phyloP scores from a whole-genome alignment of 2,113 vertebrate genomes.

The Natator depressus region DNA sequence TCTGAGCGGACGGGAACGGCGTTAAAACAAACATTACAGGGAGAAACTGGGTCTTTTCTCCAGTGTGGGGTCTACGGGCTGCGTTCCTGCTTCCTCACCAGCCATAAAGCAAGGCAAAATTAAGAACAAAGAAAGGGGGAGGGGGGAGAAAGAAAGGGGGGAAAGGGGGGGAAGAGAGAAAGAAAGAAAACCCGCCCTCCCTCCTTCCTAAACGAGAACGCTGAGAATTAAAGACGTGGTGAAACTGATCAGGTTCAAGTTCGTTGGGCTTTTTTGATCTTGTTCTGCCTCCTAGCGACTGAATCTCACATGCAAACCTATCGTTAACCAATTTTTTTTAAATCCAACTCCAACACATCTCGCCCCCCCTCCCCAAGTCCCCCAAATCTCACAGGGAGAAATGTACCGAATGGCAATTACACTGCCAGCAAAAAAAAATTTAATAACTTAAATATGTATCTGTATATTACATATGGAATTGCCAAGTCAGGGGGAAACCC shows the following conservation, averaged over 20 bases:
- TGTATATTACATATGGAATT: background rate
- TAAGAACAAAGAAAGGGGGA: slow-evolving; percentile 66
- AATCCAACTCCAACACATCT: background rate
- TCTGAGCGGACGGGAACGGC: background rate
- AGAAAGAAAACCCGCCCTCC: slow-evolving; percentile 27
- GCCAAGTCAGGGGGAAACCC: background rate
- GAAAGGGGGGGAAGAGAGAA: background rate
- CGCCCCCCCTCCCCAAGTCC: background rate
- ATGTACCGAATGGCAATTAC: background rate
- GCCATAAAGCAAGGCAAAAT: slow-evolving; percentile 61
- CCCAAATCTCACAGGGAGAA: background rate
- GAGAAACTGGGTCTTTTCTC: background rate
- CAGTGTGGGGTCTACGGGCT: background rate
- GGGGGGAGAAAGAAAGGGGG: background rate
- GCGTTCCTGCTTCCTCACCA: slow-evolving; percentile 1
- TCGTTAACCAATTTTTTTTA: background rate
- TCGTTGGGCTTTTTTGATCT: slow-evolving; percentile 89
- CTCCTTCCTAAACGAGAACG: slow-evolving; percentile 36
- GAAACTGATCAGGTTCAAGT: slow-evolving; percentile 90
- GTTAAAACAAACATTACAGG: background rate
- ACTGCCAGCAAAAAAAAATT: background rate
- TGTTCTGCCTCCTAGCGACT: slow-evolving; percentile 96
- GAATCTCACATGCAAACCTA: slow-evolving; percentile 58
- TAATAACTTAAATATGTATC: background rate
- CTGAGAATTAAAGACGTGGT: slow-evolving; percentile 64